Base-by-base conservation (phyloP, 2,113 vertebrate species). In the Pheucticus melanocephalus region DNA sequence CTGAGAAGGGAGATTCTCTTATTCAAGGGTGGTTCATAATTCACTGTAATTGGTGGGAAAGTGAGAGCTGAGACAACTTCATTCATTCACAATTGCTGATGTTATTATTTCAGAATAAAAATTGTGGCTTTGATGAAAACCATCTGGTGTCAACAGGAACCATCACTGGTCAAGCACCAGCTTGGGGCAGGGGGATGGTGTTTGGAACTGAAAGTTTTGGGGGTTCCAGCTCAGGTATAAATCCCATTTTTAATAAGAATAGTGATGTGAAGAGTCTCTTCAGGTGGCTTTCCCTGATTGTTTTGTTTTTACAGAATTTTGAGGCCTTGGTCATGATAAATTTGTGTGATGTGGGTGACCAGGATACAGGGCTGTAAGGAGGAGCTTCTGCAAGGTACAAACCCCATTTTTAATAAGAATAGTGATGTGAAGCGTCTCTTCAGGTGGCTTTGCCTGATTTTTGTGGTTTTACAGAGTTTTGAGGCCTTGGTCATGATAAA, bases 11-110 rank as follows among this genome's bases (percentile, higher is more conserved):
- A 82, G 81, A 85, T 88, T 71, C 82, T 90, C 91, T 91, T 68
- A 63, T 82, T 96, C 56, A 25, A 64, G 80, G 48, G 27, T 68
- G 51, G 69, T 79, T 75, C 95, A 96, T 97, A 96, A 96, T 88
- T 96, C 96, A 97, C 69, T 75, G 1, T 97, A 96, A 97, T 96
- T 95, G 96, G 80, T 92, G 57, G 81, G 65, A 82, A 92, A 97
- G 95, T 91, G 92, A 82, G 78, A 66, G 88, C 4, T 71, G 87
- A 88, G 92, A 92, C 91, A 92, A 88, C 70, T 95, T 96, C 95
- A 95, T 92, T 95, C 89, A 71, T 65, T 93, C 87, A 63, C 80
- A 92, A 80, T 63, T 84, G 81, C 78, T 68, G 65, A 40, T 54
- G 86, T 90, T 94, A 79, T 95, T 94, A 86, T 73, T 93, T 68